phyloP scores from a whole-genome alignment of 2,888 invertebrate species.

The Lithophane ornitopus region DNA sequence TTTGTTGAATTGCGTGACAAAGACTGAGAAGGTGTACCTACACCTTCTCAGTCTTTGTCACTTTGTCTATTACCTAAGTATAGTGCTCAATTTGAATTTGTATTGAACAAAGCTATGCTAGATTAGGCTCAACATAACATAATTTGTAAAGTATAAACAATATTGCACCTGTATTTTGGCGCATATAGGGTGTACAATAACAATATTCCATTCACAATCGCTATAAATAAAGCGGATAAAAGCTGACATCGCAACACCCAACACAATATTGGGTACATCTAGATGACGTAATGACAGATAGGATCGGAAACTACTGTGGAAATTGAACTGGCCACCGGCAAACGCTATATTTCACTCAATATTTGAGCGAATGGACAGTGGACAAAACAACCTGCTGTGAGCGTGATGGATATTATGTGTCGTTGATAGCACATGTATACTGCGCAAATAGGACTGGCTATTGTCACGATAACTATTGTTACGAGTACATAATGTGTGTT shows the following conservation, averaged over 20 bases:
- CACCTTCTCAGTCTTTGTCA: too few relatives aligned
- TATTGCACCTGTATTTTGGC: not conserved
- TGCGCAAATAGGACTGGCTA: conserved; percentile 65
- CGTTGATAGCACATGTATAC: conserved; percentile 58
- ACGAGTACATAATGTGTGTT: conserved; percentile 29
- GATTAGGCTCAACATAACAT: not conserved
- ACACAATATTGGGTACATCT: conserved; percentile 74
- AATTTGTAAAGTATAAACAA: not conserved
- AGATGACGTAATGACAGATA: conserved; percentile 84
- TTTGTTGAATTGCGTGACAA: not conserved
- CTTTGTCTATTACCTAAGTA: too few relatives aligned
- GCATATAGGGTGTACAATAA: not conserved
- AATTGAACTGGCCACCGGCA: conserved; percentile 76
- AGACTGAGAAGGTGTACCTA: not conserved
- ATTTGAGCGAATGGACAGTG: conserved; percentile 77
- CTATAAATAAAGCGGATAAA: conserved; percentile 76
- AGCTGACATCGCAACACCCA: conserved; percentile 68
- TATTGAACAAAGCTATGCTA: not conserved
- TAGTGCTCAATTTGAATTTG: not conserved
- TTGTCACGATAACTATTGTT: conserved; percentile 70
- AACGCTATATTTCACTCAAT: conserved; percentile 82
- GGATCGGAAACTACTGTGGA: conserved; percentile 75
- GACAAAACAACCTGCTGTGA: conserved; percentile 86
- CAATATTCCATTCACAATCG: conserved; percentile 41
- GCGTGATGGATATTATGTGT: conserved; percentile 78